phyloP scores from a whole-genome alignment of 2,888 invertebrate species.

The Tortrix viridana region DNA sequence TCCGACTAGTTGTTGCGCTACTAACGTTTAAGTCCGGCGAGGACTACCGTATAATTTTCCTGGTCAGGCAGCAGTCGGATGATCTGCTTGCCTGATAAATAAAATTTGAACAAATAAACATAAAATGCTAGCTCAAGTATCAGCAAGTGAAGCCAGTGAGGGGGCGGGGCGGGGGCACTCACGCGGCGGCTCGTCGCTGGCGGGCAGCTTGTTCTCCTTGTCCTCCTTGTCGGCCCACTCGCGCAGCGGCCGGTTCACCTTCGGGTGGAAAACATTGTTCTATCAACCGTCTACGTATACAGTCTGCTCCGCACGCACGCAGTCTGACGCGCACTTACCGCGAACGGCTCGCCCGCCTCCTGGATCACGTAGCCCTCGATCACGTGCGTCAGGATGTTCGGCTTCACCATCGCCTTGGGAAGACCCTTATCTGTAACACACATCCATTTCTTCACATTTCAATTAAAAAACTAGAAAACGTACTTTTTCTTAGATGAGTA shows the following conservation, averaged over 20 bases:
- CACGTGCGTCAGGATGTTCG: conserved; percentile 97
- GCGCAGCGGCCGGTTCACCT: conserved; percentile 79
- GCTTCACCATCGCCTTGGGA: conserved; percentile 97
- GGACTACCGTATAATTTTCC: conserved; percentile 36
- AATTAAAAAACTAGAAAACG: too few species aligned
- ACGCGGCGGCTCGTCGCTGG: conserved; percentile 91
- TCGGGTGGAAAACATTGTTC: conserved; percentile 54
- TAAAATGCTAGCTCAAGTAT: conserved; percentile 9
- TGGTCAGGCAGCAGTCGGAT: conserved; percentile 38
- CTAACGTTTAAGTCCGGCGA: conserved; percentile 37
- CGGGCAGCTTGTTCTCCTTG: conserved; percentile 81
- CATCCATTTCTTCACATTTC: background rate
- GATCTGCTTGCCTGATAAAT: conserved; percentile 39
- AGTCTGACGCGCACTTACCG: conserved; percentile 85
- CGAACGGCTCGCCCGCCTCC: conserved; percentile 96
- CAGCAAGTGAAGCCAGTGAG: background rate
- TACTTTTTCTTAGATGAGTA: too few species aligned
- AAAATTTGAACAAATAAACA: conserved; percentile 23
- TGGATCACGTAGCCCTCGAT: conserved; percentile 99
- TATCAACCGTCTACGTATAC: conserved; percentile 34
- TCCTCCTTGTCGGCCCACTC: conserved; percentile 76
- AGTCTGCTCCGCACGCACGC: conserved; percentile 15
- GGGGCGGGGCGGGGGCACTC: conserved; percentile 65
- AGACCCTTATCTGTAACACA: conserved; percentile 80
- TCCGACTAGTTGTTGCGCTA: conserved; percentile 29